A percentile compares a stretch with the other conserved stretches of the same genome.
phyloP scores from a whole-genome alignment of 2,888 invertebrate species.

The Agrotis clavis region DNA sequence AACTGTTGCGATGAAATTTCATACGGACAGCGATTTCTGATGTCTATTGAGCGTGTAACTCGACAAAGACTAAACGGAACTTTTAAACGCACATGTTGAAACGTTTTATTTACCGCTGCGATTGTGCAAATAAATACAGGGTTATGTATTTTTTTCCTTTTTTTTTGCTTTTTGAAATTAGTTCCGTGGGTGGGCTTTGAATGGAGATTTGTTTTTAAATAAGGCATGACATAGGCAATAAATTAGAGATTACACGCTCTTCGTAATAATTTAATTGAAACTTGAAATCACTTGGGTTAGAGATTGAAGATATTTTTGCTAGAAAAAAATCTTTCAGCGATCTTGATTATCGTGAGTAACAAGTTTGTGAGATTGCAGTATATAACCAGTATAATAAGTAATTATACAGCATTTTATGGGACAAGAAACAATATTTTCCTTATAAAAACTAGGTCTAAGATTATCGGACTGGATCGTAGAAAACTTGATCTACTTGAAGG shows the following conservation, averaged over 20 bases:
- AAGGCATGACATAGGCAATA: constrained; percentile 36
- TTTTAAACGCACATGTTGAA: constrained; percentile 57
- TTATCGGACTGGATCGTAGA: constrained; percentile 48
- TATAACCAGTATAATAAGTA: constrained; percentile 20
- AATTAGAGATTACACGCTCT: constrained; percentile 34
- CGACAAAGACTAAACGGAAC: constrained; percentile 63
- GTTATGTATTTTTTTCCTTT: constrained; percentile 6
- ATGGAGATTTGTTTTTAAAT: constrained; percentile 45
- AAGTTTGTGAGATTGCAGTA: constrained; percentile 11
- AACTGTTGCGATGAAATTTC: constrained; percentile 78
- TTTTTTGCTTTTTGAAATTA: constrained; percentile 40
- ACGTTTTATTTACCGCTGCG: constrained; percentile 60
- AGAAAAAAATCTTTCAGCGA: neutral
- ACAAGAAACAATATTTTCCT: constrained; percentile 54
- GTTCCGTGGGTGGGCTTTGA: constrained; percentile 50
- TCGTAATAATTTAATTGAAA: constrained; percentile 14
- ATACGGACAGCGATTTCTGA: constrained; percentile 75
- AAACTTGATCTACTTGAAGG: constrained; percentile 50
- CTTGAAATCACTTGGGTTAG: constrained; percentile 6
- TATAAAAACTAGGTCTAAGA: constrained; percentile 55
- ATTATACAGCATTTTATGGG: constrained; percentile 49
- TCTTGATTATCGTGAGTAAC: constrained; percentile 7
- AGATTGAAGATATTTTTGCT: neutral
- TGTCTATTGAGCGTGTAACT: constrained; percentile 78
- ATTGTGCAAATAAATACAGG: constrained; percentile 51